Conservation (phyloP, 1,140 invertebrate genomes). For the Papilio dardanus region DNA sequence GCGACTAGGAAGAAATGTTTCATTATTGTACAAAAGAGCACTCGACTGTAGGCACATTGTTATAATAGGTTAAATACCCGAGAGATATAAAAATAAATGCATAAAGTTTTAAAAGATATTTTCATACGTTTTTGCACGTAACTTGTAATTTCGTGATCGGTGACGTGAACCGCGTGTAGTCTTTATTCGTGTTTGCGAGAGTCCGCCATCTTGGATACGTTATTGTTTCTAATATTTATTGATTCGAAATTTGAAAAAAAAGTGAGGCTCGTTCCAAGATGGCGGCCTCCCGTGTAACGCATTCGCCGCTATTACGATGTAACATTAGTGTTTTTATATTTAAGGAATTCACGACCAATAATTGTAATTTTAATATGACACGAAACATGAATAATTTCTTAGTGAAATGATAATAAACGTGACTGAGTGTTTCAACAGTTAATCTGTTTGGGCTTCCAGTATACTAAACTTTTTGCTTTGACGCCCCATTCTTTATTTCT, state of each 20-base stretch:
- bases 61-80: conserved; percentile 75
- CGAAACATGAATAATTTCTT: conserved; percentile 73
- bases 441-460: conserved; percentile 81
- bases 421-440: conserved; percentile 79
- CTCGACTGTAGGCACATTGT: conserved; percentile 78
- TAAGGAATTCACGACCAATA: conserved; percentile 81
- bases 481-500: conserved; percentile 51
- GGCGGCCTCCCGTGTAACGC: conserved; percentile 55
- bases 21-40: conserved; percentile 78
- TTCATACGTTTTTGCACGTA: conserved; percentile 82
- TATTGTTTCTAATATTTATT: conserved; percentile 28
- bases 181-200: conserved; percentile 61
- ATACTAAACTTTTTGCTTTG: conserved; percentile 70
- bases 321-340: conserved; percentile 72
- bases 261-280: conserved; percentile 39
- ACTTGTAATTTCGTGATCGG: conserved; percentile 62
- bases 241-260: conserved; percentile 27
- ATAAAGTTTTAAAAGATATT: conserved; percentile 80
- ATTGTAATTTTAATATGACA: conserved; percentile 79
- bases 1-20: conserved; percentile 70
- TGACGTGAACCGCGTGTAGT: conserved; percentile 60
- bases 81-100: conserved; percentile 77
- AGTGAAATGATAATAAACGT: conserved; percentile 77
- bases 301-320: conserved; percentile 65
- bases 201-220: conserved; percentile 46